A percentile compares a stretch with the other conserved stretches of the same genome.
phyloP scores from a whole-genome alignment of 1,140 invertebrate genomes.

The Argopecten irradians region DNA sequence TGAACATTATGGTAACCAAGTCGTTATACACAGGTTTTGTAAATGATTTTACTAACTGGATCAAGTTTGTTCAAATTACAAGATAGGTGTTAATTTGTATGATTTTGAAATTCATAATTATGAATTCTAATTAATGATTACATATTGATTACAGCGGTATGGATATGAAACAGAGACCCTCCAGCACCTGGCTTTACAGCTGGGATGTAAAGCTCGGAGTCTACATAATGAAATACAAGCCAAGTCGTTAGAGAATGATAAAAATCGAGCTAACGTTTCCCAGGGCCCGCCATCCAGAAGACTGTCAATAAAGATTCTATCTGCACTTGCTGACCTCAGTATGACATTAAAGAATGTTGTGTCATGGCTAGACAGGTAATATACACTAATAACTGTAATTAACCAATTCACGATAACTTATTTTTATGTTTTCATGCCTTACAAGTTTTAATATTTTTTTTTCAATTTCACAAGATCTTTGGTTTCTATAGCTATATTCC shows the following conservation, averaged over 20 bases:
- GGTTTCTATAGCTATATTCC: too few relatives aligned
- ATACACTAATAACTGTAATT: not conserved
- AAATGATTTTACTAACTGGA: too few relatives aligned
- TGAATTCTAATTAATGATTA: not conserved
- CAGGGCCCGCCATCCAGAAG: conserved; percentile 44
- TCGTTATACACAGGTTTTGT: too few relatives aligned
- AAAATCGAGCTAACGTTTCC: conserved; percentile 63
- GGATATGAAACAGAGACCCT: conserved; percentile 93
- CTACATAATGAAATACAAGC: conserved; percentile 81
- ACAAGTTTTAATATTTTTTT: too few relatives aligned
- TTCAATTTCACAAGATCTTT: too few relatives aligned
- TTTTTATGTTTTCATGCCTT: too few relatives aligned
- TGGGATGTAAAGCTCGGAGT: conserved; percentile 89
- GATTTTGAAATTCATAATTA: too few relatives aligned
- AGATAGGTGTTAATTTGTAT: too few relatives aligned
- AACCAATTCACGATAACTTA: too few relatives aligned
- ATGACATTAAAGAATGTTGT: conserved; percentile 90
- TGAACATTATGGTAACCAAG: too few relatives aligned
- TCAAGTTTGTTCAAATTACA: too few relatives aligned
- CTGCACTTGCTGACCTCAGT: conserved; percentile 89
- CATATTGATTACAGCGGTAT: conserved; percentile 85
- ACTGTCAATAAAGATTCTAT: conserved; percentile 88
- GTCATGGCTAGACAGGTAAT: conserved; percentile 88
- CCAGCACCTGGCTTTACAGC: conserved; percentile 88
- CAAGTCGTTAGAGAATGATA: conserved; percentile 64